phyloP scores from a whole-genome alignment of 2,113 vertebrate species.

The Zosterops hypoxanthus region DNA sequence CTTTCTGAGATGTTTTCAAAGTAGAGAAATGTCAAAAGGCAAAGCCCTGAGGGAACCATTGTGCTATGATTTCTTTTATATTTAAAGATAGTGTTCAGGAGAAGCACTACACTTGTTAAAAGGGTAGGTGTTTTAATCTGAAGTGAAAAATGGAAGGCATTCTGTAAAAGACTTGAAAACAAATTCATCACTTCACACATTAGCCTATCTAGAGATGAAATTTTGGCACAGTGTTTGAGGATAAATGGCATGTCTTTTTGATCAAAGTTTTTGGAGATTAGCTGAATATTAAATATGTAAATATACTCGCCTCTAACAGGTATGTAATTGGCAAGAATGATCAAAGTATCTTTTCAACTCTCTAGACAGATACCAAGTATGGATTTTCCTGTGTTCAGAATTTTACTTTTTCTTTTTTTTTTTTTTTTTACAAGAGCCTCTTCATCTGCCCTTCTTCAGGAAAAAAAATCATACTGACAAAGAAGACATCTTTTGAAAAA shows the following conservation, averaged over 20 bases:
- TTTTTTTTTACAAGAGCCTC: background rate
- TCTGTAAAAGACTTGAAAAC: slow-evolving; percentile 44
- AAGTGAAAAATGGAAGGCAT: slow-evolving; percentile 54
- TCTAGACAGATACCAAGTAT: slow-evolving; percentile 26
- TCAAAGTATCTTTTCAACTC: slow-evolving; percentile 44
- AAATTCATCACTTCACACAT: slow-evolving; percentile 63
- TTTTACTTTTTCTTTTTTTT: background rate
- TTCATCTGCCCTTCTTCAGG: background rate
- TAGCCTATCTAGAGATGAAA: slow-evolving; percentile 54
- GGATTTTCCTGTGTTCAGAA: background rate
- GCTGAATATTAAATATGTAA: slow-evolving; percentile 54
- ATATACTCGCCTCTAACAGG: background rate
- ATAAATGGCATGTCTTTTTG: slow-evolving; percentile 39
- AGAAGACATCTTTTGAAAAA: background rate
- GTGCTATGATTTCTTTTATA: slow-evolving; percentile 9
- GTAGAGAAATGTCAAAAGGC: slow-evolving; percentile 15
- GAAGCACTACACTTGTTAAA: slow-evolving; percentile 46
- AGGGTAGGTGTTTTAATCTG: slow-evolving; percentile 53
- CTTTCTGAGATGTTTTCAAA: background rate
- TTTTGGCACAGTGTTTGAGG: slow-evolving; percentile 16
- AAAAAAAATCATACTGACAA: background rate
- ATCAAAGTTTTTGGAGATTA: slow-evolving; percentile 37
- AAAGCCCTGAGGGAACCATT: background rate
- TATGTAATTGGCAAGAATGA: slow-evolving; percentile 52
- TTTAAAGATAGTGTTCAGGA: slow-evolving; percentile 35